Base-by-base conservation (phyloP, 37 sponge, comb jelly and placozoan genomes). In the Bolinopsis microptera region DNA sequence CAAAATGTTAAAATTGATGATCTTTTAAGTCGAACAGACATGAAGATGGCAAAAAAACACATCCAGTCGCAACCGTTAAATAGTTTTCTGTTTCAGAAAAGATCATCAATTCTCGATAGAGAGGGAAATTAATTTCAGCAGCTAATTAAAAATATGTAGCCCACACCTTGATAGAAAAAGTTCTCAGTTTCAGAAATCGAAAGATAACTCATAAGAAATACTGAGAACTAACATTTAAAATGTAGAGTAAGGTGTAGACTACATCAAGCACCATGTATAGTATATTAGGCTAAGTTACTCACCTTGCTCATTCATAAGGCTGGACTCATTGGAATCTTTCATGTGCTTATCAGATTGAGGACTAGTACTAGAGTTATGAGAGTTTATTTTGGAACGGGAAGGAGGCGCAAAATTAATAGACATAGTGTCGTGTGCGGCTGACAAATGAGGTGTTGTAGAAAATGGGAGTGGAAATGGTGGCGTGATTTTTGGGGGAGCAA, bases 351-450 rank as follows among this genome's bases (percentile, higher is more conserved):
- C 61, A 13, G 61, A 48, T 48, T 18, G 61, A 18, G 36, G 80
- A 77, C 80, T 77, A 77, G 33, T 32, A 77, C 80, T 77, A 77
- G 27, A 22, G 32, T 77, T 77, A 77, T 27, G 80, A 34, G 80
- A 32, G 35, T 32, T 77, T 33, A 77, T 77, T 77, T 77, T 77
- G 32, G 80, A 77, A 35, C 80, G 80, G 22, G 80, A 36, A 32
- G 80, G 80, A 77, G 80, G 80, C 33, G 80, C 80, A 34, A 77
- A 77, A 77, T 77, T 77, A 33, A 77, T 1, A 34, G 80, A 77
- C 80, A 77, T 77, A 36, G 80, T 32, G 27, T 77, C 80, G 1
- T 77, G 80, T 77, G 80, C 80, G 28, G 33, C 80, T 72, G 74
- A 72, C 74, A 72, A 13, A 13, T 48, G 61, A 48, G 61, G 61